Evolutionary conservation across 2,113 vertebrate genomes (phyloP).

Genomic region (Cyphomyrus discorhynchus): DNA sequence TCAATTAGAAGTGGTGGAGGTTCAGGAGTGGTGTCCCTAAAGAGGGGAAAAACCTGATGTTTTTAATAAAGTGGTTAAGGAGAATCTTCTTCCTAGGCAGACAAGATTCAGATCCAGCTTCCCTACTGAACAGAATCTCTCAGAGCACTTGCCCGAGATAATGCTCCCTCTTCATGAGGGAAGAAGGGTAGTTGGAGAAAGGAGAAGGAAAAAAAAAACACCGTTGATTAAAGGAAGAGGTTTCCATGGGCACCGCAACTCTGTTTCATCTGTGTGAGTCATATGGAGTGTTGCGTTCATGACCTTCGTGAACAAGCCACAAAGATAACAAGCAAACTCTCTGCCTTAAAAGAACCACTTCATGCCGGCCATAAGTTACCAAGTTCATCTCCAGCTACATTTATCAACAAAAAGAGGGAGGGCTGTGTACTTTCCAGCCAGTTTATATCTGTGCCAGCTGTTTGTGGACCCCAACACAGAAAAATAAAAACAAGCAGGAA

Average conservation of each 20-base stretch:
- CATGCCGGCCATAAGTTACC: not conserved
- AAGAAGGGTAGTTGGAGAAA: not conserved
- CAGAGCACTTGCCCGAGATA: not conserved
- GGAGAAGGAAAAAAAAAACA: not conserved
- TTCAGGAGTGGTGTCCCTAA: not conserved
- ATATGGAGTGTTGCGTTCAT: not conserved
- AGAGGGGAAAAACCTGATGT: not conserved
- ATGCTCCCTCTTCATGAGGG: not conserved
- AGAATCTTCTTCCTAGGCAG: not conserved
- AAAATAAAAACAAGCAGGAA: not conserved
- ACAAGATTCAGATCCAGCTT: not conserved
- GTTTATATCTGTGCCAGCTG: not conserved
- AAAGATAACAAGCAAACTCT: not conserved
- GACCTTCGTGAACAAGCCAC: not conserved
- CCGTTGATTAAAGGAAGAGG: not conserved
- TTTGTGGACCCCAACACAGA: not conserved
- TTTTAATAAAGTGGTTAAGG: not conserved
- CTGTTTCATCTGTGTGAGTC: not conserved
- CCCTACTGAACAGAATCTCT: not conserved
- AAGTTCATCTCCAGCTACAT: not conserved
- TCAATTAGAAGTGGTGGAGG: not conserved
- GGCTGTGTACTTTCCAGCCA: not conserved
- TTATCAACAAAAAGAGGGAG: not conserved
- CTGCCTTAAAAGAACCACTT: not conserved
- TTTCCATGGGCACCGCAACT: not conserved